A percentile compares a stretch with the other conserved stretches of the same genome.
These are phyloP conservation scores for Phenganax subtilis DNA, from an alignment of 92 coral and sea anemone species.

Conservation along the genomic window DNA sequence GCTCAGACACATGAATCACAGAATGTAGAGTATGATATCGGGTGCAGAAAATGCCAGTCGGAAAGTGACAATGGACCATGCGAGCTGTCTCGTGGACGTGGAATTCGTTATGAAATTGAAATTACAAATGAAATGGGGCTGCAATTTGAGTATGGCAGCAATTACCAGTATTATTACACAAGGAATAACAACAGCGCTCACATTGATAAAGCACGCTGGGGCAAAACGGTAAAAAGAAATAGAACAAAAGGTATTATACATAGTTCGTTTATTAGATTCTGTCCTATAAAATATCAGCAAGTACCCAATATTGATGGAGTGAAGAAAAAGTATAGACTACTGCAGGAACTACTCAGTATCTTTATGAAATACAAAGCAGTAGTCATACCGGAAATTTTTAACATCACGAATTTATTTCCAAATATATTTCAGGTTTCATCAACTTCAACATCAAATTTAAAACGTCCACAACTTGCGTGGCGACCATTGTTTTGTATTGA, in stretches of 20 bases:
- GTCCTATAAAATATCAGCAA: background rate
- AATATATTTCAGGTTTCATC: no score
- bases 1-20: background rate
- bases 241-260: constrained; percentile 6
- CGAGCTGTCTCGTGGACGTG: constrained; percentile 40
- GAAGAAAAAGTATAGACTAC: background rate
- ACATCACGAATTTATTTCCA: no score
- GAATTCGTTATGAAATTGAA: constrained; percentile 23
- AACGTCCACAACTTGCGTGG: no score
- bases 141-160: constrained; percentile 47
- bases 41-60: constrained; percentile 59
- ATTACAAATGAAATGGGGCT: no score
- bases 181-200: constrained; percentile 37
- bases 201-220: constrained; percentile 2
- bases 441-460: no score
- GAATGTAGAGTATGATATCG: constrained; percentile 38
- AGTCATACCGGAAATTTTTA: no score
- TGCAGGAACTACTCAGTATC: no score
- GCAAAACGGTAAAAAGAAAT: background rate
- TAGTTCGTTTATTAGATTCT: background rate
- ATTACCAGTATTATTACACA: constrained; percentile 58
- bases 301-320: background rate
- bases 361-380: no score
- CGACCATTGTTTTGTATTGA: no score
- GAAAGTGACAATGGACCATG: constrained; percentile 46